Base-by-base conservation (phyloP, 1,140 invertebrate genomes). In the Papilio machaon region DNA sequence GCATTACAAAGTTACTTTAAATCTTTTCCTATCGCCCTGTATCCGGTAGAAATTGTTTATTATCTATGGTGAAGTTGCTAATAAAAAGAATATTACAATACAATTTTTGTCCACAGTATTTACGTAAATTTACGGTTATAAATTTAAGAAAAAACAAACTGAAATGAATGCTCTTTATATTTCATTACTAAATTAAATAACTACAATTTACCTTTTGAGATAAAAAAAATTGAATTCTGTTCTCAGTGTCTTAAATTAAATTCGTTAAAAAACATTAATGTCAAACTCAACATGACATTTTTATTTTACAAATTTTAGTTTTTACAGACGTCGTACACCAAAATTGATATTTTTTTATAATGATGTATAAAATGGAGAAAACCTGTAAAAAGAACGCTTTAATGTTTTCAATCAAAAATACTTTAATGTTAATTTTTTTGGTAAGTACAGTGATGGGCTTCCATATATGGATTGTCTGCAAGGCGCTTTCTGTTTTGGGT, bases 1-100 rank as follows among this genome's bases (percentile, higher is more conserved):
- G 87, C 84, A 78, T 80, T 73, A 85, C 83, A 87, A 88, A 85
- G 52, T 80, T 73, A 86, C 81, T 80, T 23, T 80, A 87, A 83
- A 89, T 85, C 82, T 88, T 87, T 88, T 88, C 82, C 87, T 82
- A 89, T 90, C 74, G 38, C 58, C 47, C 74, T 76, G 84, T 85
- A 91, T 91, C 91, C 91, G 90, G 91, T 88, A 81, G 49, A 76
- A 79, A 60, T 73, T 81, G 47, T 79, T 82, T 73, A 64, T 54
- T 80, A 80, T 79, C 58, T 79, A 35, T 70, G 30, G 2, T 67
- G 8, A 23, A 64, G 19, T 64, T 30, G 19, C 4, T 35, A 35
- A 17, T 58, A 58, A 58, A 58, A 58, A 30, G 23, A 58, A 54
- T 11, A 9, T 8, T 49, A 49, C 2, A 49, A 49, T 49, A 49